Conservation (phyloP, 2,113 vertebrate species). For the Furnarius figulus region DNA sequence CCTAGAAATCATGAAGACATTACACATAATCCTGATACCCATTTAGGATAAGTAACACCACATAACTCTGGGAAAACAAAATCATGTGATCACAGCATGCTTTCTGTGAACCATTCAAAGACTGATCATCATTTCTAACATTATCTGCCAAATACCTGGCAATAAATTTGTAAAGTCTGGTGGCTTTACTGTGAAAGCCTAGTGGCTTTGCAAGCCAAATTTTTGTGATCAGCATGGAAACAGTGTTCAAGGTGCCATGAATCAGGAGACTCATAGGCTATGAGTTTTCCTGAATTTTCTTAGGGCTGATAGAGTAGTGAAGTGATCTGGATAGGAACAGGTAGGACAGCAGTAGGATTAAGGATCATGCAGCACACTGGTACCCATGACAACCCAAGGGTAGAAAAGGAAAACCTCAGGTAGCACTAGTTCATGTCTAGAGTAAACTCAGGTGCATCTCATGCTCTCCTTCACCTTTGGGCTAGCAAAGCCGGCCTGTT, state of each 20-base stretch:
- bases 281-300: not conserved
- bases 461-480: not conserved
- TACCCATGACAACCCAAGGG: not conserved
- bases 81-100: not conserved
- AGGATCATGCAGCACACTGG: not conserved
- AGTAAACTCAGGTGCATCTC: not conserved
- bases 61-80: not conserved
- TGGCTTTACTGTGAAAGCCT: not conserved
- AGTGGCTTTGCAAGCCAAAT: not conserved
- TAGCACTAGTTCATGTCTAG: not conserved
- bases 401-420: not conserved
- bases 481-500: not conserved
- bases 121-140: not conserved
- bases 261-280: not conserved
- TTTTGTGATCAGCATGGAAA: not conserved
- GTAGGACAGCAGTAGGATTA: not conserved
- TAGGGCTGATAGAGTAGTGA: not conserved
- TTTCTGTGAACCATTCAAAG: not conserved
- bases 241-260: not conserved
- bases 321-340: not conserved
- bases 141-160: not conserved
- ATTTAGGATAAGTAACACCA: not conserved
- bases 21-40: not conserved
- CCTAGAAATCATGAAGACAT: not conserved
- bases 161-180: not conserved